Base-by-base conservation (phyloP, 2,797 vertebrate species). In the Typhlichthys subterraneus region DNA sequence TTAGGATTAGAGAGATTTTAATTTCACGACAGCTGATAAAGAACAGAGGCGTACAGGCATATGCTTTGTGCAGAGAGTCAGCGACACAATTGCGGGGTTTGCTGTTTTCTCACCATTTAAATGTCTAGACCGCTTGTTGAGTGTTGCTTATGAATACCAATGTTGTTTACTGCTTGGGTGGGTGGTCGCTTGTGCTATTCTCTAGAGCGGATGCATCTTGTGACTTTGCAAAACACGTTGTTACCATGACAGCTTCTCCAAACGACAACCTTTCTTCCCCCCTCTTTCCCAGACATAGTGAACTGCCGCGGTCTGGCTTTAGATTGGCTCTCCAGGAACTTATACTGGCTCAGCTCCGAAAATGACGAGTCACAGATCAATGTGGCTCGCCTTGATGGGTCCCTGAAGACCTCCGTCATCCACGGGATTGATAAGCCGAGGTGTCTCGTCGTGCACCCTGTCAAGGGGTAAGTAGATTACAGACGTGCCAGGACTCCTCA, bases 311-410 rank as follows among this genome's bases (percentile, higher is more conserved):
- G 97, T 69, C 89, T 99, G 73, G 96, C 97, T 56, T 93, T 99
- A 73, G 98, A 99, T 79, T 99, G 98, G 98, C 89, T 99, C 80
- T 99, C 98, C 14, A 95, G 95, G 77, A 99, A 99, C 89, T 93
- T 99, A 77, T 99, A 99, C 84, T 99, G 98, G 98, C 95, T 98
- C 85, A 99, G 97, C 82, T 97, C 96, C 2, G 97, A 99, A 87
- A 97, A 96, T 79, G 97, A 99, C 81, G 97, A 99, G 94, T 97
- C 97, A 0, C 98, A 99, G 89, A 97, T 99, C 90, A 99, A 99
- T 52, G 97, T 96, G 80, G 98, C 97, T 65, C 94, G 93, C 76
- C 94, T 99, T 81, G 97, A 99, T 51, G 98, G 98, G 15, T 99
- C 98, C 82, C 93, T 99, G 86, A 98, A 98, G 94, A 98, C 97